A percentile compares a stretch with the other conserved stretches of the same genome.
Conservation (phyloP, 2,113 vertebrate genomes). For the Callipepla californica region DNA sequence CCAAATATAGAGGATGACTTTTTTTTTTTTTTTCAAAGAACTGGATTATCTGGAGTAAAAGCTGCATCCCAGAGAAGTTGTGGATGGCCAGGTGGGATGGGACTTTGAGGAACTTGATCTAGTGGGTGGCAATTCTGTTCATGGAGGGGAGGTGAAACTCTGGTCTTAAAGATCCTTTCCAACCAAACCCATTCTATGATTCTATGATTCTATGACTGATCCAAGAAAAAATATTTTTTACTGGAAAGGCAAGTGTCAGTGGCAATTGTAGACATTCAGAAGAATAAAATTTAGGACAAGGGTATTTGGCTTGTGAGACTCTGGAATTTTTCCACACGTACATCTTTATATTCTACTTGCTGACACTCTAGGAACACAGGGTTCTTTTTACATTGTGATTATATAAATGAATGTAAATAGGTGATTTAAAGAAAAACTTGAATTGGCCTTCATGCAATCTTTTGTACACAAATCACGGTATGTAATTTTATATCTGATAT, state of each 20-base stretch:
- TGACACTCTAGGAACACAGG: background rate
- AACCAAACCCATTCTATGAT: too few relatives aligned
- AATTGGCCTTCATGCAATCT: background rate
- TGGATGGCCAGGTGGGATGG: background rate
- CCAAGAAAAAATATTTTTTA: too few relatives aligned
- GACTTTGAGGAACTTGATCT: too few relatives aligned
- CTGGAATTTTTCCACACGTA: background rate
- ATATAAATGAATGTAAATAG: background rate
- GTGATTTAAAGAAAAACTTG: background rate
- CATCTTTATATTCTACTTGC: background rate
- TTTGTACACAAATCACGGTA: background rate
- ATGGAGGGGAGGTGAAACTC: too few relatives aligned
- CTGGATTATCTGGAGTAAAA: background rate
- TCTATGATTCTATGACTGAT: too few relatives aligned
- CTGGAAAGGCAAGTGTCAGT: too few relatives aligned
- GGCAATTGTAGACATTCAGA: too few relatives aligned
- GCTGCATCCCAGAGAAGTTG: background rate
- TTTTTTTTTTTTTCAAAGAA: background rate
- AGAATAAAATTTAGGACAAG: background rate
- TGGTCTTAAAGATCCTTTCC: too few relatives aligned
- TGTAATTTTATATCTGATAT: background rate
- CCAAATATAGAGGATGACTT: fast-evolving
- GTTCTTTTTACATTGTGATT: background rate
- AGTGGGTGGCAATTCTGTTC: too few relatives aligned
- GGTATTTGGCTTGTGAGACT: background rate